These are phyloP conservation scores for Hirtodrosophila cameraria DNA, from an alignment of 2,888 invertebrate species.

Conservation along the genomic window DNA sequence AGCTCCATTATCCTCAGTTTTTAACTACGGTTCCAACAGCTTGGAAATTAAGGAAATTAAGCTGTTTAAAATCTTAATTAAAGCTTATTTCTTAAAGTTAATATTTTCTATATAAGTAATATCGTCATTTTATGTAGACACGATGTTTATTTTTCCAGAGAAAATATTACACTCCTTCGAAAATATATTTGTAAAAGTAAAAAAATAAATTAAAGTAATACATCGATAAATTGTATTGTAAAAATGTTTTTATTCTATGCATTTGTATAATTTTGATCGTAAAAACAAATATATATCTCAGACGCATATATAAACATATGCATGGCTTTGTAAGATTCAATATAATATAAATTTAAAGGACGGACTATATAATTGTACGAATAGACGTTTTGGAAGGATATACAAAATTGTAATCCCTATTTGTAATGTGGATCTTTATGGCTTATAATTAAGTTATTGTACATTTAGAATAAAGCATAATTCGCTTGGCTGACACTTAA, in stretches of 20 bases:
- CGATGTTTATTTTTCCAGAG: no score
- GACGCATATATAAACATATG: constrained; percentile 18
- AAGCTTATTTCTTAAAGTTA: no score
- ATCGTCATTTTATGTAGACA: no score
- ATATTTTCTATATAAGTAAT: no score
- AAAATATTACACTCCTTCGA: no score
- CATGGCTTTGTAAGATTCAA: constrained; percentile 40
- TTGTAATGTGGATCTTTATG: constrained; percentile 25
- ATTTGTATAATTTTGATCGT: constrained; percentile 27
- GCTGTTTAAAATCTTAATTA: no score
- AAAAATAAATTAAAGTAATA: background rate
- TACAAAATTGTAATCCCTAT: constrained; percentile 23
- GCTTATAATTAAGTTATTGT: constrained; percentile 47
- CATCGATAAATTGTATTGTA: constrained; percentile 17
- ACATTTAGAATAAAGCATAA: constrained; percentile 27
- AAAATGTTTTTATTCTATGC: constrained; percentile 37
- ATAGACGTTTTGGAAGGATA: constrained; percentile 20
- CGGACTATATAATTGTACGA: constrained; percentile 36
- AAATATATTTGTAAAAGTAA: no score
- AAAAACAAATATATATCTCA: constrained; percentile 27
- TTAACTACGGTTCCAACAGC: no score
- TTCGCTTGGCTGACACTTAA: constrained; percentile 17
- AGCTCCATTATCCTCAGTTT: no score
- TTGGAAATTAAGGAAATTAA: no score
- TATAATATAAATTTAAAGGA: constrained; percentile 29